Percentiles rank a stretch among this genome's conserved stretches.
These are phyloP conservation scores for Scomber scombrus DNA, from an alignment of 2,113 vertebrate genomes.

Conservation along the genomic window DNA sequence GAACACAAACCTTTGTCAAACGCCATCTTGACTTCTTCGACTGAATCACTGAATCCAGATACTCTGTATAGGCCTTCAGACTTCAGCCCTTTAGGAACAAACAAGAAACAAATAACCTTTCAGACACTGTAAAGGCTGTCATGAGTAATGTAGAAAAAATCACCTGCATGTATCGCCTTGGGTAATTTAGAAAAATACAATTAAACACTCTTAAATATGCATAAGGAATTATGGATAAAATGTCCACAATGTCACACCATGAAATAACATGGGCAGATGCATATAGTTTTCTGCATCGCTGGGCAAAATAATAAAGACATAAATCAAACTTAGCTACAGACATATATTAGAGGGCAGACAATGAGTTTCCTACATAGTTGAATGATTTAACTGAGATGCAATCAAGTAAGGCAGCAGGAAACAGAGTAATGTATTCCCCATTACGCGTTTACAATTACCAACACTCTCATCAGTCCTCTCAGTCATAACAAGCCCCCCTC, in stretches of 20 bases:
- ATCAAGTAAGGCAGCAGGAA: constrained; percentile 77
- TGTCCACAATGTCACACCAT: constrained; percentile 57
- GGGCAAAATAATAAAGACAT: constrained; percentile 81
- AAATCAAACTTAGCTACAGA: constrained; percentile 78
- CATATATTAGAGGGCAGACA: constrained; percentile 69
- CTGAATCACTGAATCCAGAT: constrained; percentile 81
- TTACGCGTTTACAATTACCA: constrained; percentile 75
- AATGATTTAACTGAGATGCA: constrained; percentile 76
- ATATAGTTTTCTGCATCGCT: constrained; percentile 75
- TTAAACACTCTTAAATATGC: constrained; percentile 67
- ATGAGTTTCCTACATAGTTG: constrained; percentile 65
- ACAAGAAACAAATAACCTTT: constrained; percentile 46
- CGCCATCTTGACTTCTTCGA: constrained; percentile 79
- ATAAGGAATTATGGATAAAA: constrained; percentile 64
- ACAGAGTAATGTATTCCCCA: constrained; percentile 74
- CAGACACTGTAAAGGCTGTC: constrained; percentile 37
- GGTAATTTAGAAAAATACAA: constrained; percentile 58
- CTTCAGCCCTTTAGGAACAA: constrained; percentile 74
- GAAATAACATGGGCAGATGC: constrained; percentile 64
- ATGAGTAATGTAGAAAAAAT: constrained; percentile 49
- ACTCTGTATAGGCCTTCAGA: constrained; percentile 82
- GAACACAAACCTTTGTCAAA: constrained; percentile 77
- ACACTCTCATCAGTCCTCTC: constrained; percentile 64
- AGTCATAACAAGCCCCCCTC: constrained; percentile 2
- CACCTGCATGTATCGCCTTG: constrained; percentile 15